Conservation (phyloP, 2,113 vertebrate genomes). For the Stercorarius parasiticus region DNA sequence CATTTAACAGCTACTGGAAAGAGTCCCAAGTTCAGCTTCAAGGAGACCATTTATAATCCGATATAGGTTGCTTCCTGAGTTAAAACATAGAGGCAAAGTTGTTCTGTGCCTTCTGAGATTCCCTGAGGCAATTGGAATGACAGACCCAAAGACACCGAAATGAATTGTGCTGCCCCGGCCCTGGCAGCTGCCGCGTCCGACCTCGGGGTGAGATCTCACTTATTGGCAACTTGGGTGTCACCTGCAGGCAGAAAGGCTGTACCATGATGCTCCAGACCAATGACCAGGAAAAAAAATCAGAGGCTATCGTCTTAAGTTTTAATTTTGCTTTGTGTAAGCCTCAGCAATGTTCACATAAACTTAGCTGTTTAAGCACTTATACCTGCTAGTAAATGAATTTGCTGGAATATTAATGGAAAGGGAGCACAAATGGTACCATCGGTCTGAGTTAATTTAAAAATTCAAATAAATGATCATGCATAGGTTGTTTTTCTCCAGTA, state of each 20-base stretch:
- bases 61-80: not conserved
- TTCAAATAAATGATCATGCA: not conserved
- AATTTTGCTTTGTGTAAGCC: not conserved
- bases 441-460: conserved; percentile 15
- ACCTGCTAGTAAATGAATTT: conserved; percentile 10
- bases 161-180: not conserved
- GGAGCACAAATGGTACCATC: not conserved
- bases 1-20: not conserved
- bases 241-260: not conserved
- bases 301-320: not conserved
- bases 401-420: conserved; percentile 10
- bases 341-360: not conserved
- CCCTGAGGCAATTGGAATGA: not conserved
- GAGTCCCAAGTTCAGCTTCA: not conserved
- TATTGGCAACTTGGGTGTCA: not conserved
- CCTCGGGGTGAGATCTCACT: not conserved
- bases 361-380: not conserved
- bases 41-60: not conserved
- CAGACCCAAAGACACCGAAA: not conserved
- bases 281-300: not conserved
- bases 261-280: not conserved
- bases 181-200: not conserved
- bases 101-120: not conserved
- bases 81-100: not conserved
- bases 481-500: conserved; percentile 24